Evolutionary conservation across 2,113 vertebrate genomes (phyloP).

Genomic region (Garra rufa): DNA sequence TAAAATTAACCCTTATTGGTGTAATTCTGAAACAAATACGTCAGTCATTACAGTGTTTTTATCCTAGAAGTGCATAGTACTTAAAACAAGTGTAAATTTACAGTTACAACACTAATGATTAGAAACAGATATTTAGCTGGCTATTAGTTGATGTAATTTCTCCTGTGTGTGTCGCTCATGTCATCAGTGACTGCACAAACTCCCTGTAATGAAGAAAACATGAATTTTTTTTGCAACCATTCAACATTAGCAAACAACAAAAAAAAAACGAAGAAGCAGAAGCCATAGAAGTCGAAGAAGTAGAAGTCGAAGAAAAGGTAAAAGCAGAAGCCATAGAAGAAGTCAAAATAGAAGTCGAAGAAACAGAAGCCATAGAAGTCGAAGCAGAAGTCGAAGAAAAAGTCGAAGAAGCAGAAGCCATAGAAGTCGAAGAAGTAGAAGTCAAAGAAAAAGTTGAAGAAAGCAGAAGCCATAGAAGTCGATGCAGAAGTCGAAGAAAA

Average conservation of each 20-base stretch:
- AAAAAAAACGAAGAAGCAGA: too few species aligned
- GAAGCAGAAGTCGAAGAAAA: too few species aligned
- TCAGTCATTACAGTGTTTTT: not conserved
- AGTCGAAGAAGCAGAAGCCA: too few species aligned
- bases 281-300: too few species aligned
- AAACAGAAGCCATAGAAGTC: too few species aligned
- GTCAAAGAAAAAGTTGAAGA: too few species aligned
- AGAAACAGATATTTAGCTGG: not conserved
- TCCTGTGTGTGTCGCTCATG: conserved; percentile 19
- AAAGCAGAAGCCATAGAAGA: too few species aligned
- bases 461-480: too few species aligned
- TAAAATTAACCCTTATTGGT: not conserved
- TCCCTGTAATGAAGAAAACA: conserved; percentile 63
- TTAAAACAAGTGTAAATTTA: not conserved
- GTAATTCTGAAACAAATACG: not conserved
- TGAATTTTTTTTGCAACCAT: not conserved
- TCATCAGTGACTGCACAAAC: conserved; percentile 66
- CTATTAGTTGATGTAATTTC: not conserved
- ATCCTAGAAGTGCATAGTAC: not conserved
- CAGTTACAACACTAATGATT: not conserved
- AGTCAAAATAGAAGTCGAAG: too few species aligned
- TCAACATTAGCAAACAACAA: not conserved
- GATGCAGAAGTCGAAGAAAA: too few species aligned
- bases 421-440: too few species aligned
- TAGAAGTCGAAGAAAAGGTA: too few species aligned